phyloP scores from a whole-genome alignment of 2,113 vertebrate species.

The Nestor notabilis region DNA sequence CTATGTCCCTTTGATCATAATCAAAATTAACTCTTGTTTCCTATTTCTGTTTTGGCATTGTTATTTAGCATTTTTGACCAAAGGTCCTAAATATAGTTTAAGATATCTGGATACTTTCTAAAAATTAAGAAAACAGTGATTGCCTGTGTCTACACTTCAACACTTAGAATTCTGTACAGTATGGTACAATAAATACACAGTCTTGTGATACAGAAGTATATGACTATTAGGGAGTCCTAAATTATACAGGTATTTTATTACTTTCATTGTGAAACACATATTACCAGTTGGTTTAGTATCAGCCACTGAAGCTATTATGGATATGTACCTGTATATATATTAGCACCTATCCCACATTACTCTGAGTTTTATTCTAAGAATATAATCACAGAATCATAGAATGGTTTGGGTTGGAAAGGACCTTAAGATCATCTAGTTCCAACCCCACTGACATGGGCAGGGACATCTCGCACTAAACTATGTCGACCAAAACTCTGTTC shows the following conservation, averaged over 20 bases:
- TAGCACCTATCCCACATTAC: neutral
- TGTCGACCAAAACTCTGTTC: too few species aligned
- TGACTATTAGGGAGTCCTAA: neutral
- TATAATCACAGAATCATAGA: too few species aligned
- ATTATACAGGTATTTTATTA: neutral
- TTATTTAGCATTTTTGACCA: neutral
- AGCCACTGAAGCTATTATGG: neutral
- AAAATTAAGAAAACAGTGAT: neutral
- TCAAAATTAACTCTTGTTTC: neutral
- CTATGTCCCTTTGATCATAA: accelerated
- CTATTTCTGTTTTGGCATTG: neutral
- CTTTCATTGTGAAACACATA: neutral
- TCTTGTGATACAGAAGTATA: neutral
- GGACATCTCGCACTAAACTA: too few species aligned
- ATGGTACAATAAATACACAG: neutral
- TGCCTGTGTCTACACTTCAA: neutral
- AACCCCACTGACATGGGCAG: too few species aligned
- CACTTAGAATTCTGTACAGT: neutral
- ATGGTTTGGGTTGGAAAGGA: too few species aligned
- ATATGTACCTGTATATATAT: neutral
- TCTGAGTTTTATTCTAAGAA: neutral
- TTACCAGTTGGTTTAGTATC: neutral
- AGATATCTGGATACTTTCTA: neutral
- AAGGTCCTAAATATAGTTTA: neutral
- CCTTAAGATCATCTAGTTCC: too few species aligned